A percentile compares a stretch with the other conserved stretches of the same genome.
phyloP scores from a whole-genome alignment of 2,797 vertebrate genomes.

The Xiphorhynchus erythropygius region DNA sequence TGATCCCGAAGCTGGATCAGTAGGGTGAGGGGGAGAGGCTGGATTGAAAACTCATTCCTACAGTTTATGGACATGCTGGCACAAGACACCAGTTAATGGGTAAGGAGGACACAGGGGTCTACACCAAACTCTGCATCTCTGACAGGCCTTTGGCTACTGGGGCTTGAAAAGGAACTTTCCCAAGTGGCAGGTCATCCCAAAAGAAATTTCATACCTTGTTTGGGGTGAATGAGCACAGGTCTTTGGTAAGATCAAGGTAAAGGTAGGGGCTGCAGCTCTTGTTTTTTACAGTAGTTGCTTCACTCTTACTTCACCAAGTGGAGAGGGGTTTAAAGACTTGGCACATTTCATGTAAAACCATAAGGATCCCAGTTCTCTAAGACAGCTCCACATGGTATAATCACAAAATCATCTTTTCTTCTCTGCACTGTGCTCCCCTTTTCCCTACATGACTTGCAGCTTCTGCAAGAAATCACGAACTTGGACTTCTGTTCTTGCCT shows the following conservation, averaged over 20 bases:
- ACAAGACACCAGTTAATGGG: neutral
- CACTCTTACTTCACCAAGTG: neutral
- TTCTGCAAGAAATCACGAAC: neutral
- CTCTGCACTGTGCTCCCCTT: neutral
- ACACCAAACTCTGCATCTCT: neutral
- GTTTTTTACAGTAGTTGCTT: neutral
- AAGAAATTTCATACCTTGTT: neutral
- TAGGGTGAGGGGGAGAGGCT: neutral
- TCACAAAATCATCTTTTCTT: neutral
- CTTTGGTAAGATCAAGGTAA: neutral
- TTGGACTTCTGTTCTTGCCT: neutral
- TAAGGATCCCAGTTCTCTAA: neutral
- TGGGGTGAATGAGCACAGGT: neutral
- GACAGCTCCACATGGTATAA: neutral
- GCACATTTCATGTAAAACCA: neutral
- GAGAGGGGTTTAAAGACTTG: neutral
- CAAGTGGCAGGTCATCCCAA: accelerated
- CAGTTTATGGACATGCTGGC: neutral
- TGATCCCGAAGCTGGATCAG: neutral
- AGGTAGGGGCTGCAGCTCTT: neutral
- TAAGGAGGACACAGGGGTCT: neutral
- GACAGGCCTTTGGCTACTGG: neutral
- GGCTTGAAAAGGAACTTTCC: neutral
- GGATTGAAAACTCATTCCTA: neutral
- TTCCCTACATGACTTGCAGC: neutral